These are phyloP conservation scores for Podocnemis expansa DNA, from an alignment of 2,113 vertebrate species.

Conservation along the genomic window DNA sequence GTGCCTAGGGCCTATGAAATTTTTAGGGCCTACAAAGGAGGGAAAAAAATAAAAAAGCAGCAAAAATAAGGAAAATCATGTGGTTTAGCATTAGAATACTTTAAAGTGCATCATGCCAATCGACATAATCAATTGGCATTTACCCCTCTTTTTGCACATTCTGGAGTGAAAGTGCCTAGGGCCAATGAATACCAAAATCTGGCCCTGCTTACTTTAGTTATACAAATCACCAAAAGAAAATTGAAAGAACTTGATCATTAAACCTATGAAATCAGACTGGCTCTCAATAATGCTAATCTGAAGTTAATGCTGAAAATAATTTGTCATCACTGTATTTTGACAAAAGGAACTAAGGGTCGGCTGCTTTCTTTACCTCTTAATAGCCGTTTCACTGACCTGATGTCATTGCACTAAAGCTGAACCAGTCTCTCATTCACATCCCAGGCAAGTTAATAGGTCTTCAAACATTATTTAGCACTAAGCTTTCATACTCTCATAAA, in stretches of 20 bases:
- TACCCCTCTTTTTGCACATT: too few species aligned
- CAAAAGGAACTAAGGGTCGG: constrained; percentile 3
- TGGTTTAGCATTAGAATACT: too few species aligned
- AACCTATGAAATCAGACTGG: not conserved
- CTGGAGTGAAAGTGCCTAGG: too few species aligned
- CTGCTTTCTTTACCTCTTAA: not conserved
- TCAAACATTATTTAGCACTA: constrained; percentile 70
- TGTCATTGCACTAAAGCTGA: constrained; percentile 5
- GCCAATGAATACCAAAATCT: too few species aligned
- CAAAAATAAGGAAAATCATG: too few species aligned
- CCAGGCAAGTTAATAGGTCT: constrained; percentile 72
- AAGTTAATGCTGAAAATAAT: not conserved
- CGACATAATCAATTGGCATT: too few species aligned
- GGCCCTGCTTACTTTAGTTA: too few species aligned
- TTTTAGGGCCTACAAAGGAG: too few species aligned
- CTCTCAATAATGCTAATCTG: not conserved
- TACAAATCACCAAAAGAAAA: not conserved
- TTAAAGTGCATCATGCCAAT: too few species aligned
- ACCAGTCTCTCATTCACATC: constrained; percentile 52
- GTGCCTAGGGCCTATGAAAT: too few species aligned
- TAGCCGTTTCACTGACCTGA: not conserved
- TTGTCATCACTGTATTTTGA: not conserved
- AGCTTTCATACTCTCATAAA: constrained; percentile 67
- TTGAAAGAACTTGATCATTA: not conserved
- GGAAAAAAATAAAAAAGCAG: too few species aligned